phyloP scores from a whole-genome alignment of 2,797 vertebrate genomes.

The Psittacula derbiana region DNA sequence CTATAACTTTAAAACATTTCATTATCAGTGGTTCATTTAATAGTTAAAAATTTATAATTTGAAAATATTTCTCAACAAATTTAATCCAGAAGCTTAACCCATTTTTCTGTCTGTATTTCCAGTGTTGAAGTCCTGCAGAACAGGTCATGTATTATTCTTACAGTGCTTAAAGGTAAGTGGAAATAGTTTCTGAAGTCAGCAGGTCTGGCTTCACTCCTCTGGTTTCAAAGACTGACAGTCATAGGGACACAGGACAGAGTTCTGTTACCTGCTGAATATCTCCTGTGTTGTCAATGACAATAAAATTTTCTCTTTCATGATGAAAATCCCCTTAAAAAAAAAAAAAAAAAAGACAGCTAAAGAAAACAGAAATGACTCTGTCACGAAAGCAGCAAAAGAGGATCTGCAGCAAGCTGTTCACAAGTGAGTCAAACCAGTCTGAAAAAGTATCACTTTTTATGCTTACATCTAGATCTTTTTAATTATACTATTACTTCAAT shows the following conservation, averaged over 20 bases:
- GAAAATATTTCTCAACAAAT: neutral
- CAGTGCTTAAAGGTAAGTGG: neutral
- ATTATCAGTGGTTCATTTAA: neutral
- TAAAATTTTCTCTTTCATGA: neutral
- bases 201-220: neutral
- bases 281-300: neutral
- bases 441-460: neutral
- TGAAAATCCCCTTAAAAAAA: conserved; percentile 1
- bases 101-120: neutral
- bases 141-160: neutral
- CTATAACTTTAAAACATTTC: neutral
- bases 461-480: conserved; percentile 21
- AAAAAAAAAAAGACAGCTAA: neutral
- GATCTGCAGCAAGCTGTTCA: conserved; percentile 1
- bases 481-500: conserved; percentile 52
- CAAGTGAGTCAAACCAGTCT: neutral
- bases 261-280: neutral
- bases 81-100: neutral
- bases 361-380: neutral
- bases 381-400: neutral
- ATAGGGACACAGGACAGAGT: neutral
- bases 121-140: neutral
- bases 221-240: neutral
- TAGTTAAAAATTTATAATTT: neutral
- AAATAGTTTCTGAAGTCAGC: neutral